A percentile compares a stretch with the other conserved stretches of the same genome.
phyloP scores from a whole-genome alignment of 2,797 vertebrate species.

The Chelmon rostratus region DNA sequence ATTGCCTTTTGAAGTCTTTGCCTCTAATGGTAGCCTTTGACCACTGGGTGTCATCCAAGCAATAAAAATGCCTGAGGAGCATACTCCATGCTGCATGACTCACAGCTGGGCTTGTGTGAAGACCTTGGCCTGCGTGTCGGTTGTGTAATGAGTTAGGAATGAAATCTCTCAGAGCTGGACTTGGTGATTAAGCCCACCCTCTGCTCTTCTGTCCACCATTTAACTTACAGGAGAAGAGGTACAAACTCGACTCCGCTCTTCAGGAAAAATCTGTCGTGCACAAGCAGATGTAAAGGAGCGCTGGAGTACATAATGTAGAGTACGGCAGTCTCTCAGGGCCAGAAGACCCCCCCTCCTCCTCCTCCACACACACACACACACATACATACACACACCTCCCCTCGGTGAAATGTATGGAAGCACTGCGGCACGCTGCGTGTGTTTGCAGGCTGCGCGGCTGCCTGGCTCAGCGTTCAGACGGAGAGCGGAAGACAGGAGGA shows the following conservation, averaged over 20 bases:
- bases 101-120: conserved; percentile 71
- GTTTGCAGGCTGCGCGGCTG: conserved; percentile 79
- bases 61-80: conserved; percentile 74
- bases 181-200: conserved; percentile 18
- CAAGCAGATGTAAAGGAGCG: neutral
- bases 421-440: conserved; percentile 85
- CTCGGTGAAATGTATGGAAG: conserved; percentile 76
- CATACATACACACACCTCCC: conserved; percentile 51
- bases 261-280: too few relatives aligned
- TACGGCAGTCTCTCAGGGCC: conserved; percentile 18
- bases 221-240: neutral
- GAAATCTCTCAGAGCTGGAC: conserved; percentile 35
- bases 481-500: conserved; percentile 83
- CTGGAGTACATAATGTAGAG: conserved; percentile 3
- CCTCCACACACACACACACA: neutral
- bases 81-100: conserved; percentile 72
- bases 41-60: conserved; percentile 86
- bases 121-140: conserved; percentile 68
- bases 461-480: conserved; percentile 79
- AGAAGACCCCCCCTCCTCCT: conserved; percentile 26
- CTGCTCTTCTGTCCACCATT: neutral
- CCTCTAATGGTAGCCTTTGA: conserved; percentile 67
- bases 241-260: neutral
- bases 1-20: conserved; percentile 18
- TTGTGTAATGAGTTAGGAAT: conserved; percentile 73